Percentiles rank a stretch among this genome's conserved stretches.
phyloP scores from a whole-genome alignment of 2,888 invertebrate genomes.

The Peribatodes rhomboidaria region DNA sequence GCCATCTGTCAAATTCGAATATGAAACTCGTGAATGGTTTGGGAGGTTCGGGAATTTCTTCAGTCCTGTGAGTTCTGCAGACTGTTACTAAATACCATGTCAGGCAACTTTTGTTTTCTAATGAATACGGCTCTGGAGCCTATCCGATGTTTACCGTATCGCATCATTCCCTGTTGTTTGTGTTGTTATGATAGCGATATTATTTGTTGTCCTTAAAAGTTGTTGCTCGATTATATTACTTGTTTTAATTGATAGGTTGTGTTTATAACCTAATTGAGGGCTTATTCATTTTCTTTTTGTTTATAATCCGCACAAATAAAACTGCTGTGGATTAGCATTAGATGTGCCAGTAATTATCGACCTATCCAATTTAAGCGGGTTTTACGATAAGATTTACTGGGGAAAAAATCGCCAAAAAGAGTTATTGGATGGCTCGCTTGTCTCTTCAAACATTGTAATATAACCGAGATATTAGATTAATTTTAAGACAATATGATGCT shows the following conservation, averaged over 20 bases:
- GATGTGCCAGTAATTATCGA: no score
- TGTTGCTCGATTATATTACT: conserved; percentile 37
- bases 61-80: no score
- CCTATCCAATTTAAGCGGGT: no score
- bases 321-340: neutral
- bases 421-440: neutral
- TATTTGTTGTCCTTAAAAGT: conserved; percentile 53
- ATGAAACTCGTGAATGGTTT: no score
- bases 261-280: neutral
- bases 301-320: neutral
- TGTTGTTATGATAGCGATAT: conserved; percentile 78
- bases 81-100: no score
- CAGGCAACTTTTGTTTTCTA: neutral
- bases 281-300: neutral
- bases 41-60: no score
- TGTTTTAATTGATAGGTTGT: neutral
- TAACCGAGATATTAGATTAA: conserved; percentile 50
- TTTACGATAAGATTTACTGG: no score
- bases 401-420: no score
- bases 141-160: conserved; percentile 63
- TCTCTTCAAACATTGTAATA: conserved; percentile 16
- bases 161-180: conserved; percentile 79
- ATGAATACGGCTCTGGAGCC: neutral
- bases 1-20: neutral
- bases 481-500: conserved; percentile 78